These are phyloP conservation scores for Limosa lapponica DNA, from an alignment of 2,797 vertebrate genomes.

Conservation along the genomic window DNA sequence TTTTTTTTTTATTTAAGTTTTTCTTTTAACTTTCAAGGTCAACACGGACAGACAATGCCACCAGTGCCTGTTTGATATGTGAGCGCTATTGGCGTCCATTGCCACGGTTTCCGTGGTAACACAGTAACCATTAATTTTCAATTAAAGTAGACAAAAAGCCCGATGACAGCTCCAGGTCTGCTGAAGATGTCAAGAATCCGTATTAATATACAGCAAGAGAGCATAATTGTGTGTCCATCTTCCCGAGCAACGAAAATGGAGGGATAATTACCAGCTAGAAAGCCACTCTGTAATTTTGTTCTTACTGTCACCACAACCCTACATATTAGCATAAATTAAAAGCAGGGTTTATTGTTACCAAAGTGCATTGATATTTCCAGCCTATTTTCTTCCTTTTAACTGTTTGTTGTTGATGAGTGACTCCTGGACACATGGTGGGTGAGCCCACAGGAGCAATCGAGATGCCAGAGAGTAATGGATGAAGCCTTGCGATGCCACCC, in stretches of 20 bases:
- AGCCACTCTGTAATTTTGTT: slow-evolving; percentile 89
- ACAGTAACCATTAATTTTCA: slow-evolving; percentile 99
- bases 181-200: slow-evolving; percentile 99
- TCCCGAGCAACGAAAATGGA: slow-evolving; percentile 86
- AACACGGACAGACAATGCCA: slow-evolving; percentile 96
- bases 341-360: slow-evolving; percentile 86
- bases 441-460: slow-evolving; percentile 21
- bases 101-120: slow-evolving; percentile 96
- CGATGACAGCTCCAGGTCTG: slow-evolving; percentile 99
- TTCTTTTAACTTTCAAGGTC: slow-evolving; percentile 97
- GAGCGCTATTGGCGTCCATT: slow-evolving; percentile 88
- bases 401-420: slow-evolving; percentile 83
- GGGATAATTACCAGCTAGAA: slow-evolving; percentile 89
- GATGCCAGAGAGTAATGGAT: neutral
- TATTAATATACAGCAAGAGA: slow-evolving; percentile 99
- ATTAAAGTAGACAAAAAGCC: slow-evolving; percentile 99
- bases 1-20: slow-evolving; percentile 80
- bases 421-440: slow-evolving; percentile 67
- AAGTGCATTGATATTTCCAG: slow-evolving; percentile 85
- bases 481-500: slow-evolving; percentile 8
- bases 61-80: slow-evolving; percentile 93
- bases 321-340: slow-evolving; percentile 90
- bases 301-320: slow-evolving; percentile 87
- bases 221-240: slow-evolving; percentile 99
- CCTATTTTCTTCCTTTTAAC: slow-evolving; percentile 83